phyloP scores from a whole-genome alignment of 2,888 invertebrate species.

The Zygaena filipendulae region DNA sequence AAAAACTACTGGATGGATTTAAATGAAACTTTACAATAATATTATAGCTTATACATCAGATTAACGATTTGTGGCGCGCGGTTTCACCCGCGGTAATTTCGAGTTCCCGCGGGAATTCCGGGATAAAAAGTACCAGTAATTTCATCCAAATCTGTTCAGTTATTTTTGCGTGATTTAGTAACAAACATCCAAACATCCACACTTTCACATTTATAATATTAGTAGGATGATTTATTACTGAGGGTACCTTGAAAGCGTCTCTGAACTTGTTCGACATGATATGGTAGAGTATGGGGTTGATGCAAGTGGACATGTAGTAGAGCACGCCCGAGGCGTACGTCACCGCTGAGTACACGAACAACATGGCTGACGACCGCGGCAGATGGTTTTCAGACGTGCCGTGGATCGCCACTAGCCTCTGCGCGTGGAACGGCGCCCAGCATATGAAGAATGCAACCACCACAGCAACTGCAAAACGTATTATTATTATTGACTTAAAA shows the following conservation, averaged over 20 bases:
- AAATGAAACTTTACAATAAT: neutral
- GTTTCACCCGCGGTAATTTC: too few species aligned
- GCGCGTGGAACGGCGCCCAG: slow-evolving; percentile 95
- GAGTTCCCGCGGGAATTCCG: too few species aligned
- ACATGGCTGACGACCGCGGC: slow-evolving; percentile 49
- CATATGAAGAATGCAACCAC: slow-evolving; percentile 92
- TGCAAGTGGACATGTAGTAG: slow-evolving; percentile 92
- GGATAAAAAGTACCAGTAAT: too few species aligned
- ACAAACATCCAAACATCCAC: too few species aligned
- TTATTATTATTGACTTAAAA: too few species aligned
- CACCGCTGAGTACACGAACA: slow-evolving; percentile 73
- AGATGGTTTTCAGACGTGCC: slow-evolving; percentile 58
- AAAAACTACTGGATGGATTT: neutral
- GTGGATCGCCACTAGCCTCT: slow-evolving; percentile 85
- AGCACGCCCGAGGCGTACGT: slow-evolving; percentile 89
- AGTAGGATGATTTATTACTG: too few species aligned
- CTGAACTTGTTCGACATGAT: slow-evolving; percentile 95
- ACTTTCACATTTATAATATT: too few species aligned
- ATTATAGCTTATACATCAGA: neutral
- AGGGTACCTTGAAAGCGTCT: slow-evolving; percentile 91
- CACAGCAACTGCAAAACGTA: slow-evolving; percentile 77
- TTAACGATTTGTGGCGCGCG: too few species aligned
- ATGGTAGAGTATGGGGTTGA: slow-evolving; percentile 94
- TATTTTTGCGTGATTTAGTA: too few species aligned
- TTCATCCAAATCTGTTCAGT: too few species aligned